Evolutionary conservation across 2,797 vertebrate species (phyloP).

Genomic region (Pristis pectinata): DNA sequence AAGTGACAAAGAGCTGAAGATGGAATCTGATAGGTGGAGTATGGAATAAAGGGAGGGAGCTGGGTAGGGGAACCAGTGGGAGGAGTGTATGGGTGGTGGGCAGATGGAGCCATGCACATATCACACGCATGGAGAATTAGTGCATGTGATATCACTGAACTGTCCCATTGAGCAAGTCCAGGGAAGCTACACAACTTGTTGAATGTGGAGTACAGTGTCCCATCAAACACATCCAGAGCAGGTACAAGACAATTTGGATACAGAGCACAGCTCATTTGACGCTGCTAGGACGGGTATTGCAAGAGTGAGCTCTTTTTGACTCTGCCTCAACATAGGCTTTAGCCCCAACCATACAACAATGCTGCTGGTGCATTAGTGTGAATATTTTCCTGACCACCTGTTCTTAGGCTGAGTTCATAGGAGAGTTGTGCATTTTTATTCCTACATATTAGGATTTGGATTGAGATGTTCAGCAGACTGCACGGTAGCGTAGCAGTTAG

Average conservation of each 20-base stretch:
- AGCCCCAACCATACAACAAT: neutral
- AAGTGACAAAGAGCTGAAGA: conserved; percentile 36
- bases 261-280: neutral
- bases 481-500: too few relatives aligned
- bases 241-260: neutral
- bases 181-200: neutral
- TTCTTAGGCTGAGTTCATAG: neutral
- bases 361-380: neutral
- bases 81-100: neutral
- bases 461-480: neutral
- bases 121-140: too few relatives aligned
- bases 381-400: neutral
- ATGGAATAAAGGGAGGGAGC: conserved; percentile 47
- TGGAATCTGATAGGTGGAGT: conserved; percentile 42
- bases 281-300: neutral
- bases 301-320: neutral
- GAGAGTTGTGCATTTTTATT: neutral
- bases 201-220: neutral
- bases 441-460: neutral
- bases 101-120: too few relatives aligned
- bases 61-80: conserved; percentile 44
- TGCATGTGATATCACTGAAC: neutral
- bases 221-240: neutral
- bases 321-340: neutral
- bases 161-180: neutral